Conservation (phyloP, 2,113 vertebrate genomes). For the Aleadryas rufinucha region DNA sequence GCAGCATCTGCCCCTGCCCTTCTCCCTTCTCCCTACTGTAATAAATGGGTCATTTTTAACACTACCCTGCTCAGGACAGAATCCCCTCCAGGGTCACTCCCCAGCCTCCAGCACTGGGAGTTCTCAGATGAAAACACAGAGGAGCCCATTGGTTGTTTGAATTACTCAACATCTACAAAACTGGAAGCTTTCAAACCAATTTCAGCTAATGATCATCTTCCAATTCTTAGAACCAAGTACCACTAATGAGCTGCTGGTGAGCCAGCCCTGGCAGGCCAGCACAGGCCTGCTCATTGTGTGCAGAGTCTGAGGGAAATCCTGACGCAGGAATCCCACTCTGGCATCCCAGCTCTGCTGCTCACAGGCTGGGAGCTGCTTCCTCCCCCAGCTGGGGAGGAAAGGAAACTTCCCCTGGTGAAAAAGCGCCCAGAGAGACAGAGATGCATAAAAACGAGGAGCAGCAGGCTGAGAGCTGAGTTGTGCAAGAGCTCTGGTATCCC, state of each 20-base stretch:
- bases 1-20: neutral
- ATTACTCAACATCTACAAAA: neutral
- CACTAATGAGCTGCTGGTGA: neutral
- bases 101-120: neutral
- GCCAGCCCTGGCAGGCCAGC: neutral
- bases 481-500: slow-evolving; percentile 34
- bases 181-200: neutral
- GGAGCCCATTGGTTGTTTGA: neutral
- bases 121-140: neutral
- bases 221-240: fast-evolving
- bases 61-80: neutral
- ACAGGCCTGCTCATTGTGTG: neutral
- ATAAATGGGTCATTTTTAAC: too few relatives aligned
- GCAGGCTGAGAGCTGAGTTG: neutral
- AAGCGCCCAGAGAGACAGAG: slow-evolving; percentile 59
- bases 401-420: slow-evolving; percentile 72
- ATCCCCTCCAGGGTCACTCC: neutral
- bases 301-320: neutral
- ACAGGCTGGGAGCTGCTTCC: slow-evolving; percentile 67
- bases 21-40: too few relatives aligned
- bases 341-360: neutral
- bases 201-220: neutral
- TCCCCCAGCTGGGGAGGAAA: slow-evolving; percentile 69
- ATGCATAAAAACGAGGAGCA: neutral
- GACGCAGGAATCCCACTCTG: neutral